These are phyloP conservation scores for Epizoanthus rinbou DNA, from an alignment of 92 coral and sea anemone genomes.

Conservation along the genomic window DNA sequence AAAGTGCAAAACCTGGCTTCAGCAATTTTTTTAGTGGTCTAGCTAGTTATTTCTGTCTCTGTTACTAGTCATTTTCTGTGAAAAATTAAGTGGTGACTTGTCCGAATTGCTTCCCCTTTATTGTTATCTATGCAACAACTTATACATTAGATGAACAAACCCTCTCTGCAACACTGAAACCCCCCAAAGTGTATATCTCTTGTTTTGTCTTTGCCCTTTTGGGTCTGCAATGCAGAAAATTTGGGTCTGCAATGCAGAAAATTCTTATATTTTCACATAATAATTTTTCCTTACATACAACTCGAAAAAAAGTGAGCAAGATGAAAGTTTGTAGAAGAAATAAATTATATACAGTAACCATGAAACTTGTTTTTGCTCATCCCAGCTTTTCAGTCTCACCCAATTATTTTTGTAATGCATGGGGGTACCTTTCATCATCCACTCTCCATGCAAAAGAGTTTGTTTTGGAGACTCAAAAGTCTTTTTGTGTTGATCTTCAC, in stretches of 20 bases:
- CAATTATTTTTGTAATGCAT: constrained; percentile 20
- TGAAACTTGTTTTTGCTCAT: constrained; percentile 21
- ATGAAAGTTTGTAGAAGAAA: constrained; percentile 20
- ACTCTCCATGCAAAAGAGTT: constrained; percentile 28
- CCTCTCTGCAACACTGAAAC: constrained; percentile 32
- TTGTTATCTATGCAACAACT: constrained; percentile 19
- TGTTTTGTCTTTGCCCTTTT: constrained; percentile 30
- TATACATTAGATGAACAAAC: constrained; percentile 12
- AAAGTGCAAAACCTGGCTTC: constrained; percentile 20
- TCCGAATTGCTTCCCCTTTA: constrained; percentile 16
- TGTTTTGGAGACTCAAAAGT: constrained; percentile 23
- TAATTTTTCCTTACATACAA: constrained; percentile 23
- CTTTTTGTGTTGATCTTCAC: constrained; percentile 26
- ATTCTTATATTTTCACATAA: constrained; percentile 21
- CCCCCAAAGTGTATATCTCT: constrained; percentile 25
- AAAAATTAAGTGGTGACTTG: constrained; percentile 17
- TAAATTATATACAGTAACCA: constrained; percentile 7
- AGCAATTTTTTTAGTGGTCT: constrained; percentile 27
- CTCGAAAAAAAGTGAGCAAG: constrained; percentile 19
- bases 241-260: constrained; percentile 15
- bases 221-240: too few species aligned
- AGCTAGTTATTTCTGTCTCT: constrained; percentile 9
- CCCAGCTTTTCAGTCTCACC: constrained; percentile 26
- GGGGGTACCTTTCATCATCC: constrained; percentile 34
- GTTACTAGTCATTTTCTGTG: constrained; percentile 25